phyloP scores from a whole-genome alignment of 1,140 invertebrate genomes.

The Drosophila pseudoananassae region DNA sequence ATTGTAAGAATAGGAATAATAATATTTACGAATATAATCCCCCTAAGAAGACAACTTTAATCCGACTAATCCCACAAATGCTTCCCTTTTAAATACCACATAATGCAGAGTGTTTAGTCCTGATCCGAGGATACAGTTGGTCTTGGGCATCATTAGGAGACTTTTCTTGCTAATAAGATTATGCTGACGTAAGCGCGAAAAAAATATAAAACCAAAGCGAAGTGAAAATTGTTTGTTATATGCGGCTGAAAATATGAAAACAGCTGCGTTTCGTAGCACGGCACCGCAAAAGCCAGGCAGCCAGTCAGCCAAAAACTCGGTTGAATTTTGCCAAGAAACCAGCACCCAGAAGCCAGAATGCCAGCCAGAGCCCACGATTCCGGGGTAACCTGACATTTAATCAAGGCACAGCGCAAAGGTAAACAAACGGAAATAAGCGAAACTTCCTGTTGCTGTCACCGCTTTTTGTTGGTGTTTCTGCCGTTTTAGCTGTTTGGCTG shows the following conservation, averaged over 20 bases:
- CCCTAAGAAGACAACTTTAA: slow-evolving; percentile 9
- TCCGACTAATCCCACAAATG: slow-evolving; percentile 29
- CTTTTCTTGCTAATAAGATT: slow-evolving; percentile 42
- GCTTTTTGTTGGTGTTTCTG: slow-evolving; percentile 43
- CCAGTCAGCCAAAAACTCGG: slow-evolving; percentile 1
- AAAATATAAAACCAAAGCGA: not conserved
- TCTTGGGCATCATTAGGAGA: slow-evolving; percentile 38
- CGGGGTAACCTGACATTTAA: slow-evolving; percentile 70
- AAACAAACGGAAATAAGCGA: slow-evolving; percentile 82
- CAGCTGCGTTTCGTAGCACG: slow-evolving; percentile 21
- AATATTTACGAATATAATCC: not conserved
- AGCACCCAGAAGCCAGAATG: not conserved
- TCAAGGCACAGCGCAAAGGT: slow-evolving; percentile 77
- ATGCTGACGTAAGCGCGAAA: slow-evolving; percentile 30
- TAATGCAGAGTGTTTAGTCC: slow-evolving; percentile 9
- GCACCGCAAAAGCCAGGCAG: slow-evolving; percentile 23
- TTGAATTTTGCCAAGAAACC: not conserved
- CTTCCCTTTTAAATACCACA: not conserved
- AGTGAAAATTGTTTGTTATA: slow-evolving; percentile 25
- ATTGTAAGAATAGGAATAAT: slow-evolving; percentile 1
- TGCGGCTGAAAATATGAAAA: slow-evolving; percentile 11
- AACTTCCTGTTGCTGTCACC: slow-evolving; percentile 75
- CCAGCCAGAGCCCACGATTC: not conserved
- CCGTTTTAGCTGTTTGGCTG: slow-evolving; percentile 48
- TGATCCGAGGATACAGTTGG: slow-evolving; percentile 14